phyloP scores from a whole-genome alignment of 2,113 vertebrate species.

The Speoplatyrhinus poulsoni region DNA sequence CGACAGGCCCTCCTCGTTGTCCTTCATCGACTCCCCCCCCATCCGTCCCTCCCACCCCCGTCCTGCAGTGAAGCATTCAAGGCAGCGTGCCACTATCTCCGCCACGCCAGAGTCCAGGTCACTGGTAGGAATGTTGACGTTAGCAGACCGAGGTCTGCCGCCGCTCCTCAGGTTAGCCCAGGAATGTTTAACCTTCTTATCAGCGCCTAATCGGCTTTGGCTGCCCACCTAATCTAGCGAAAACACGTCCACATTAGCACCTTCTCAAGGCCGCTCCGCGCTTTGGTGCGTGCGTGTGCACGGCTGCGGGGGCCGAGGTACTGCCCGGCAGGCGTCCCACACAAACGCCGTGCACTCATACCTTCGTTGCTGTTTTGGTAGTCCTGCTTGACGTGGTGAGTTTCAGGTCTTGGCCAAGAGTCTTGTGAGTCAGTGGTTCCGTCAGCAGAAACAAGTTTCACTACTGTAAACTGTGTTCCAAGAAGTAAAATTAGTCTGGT shows the following conservation, averaged over 20 bases:
- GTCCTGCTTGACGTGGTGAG: conserved; percentile 6
- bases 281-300: conserved; percentile 47
- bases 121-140: background rate
- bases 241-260: conserved; percentile 81
- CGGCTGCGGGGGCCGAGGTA: background rate
- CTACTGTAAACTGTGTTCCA: conserved; percentile 66
- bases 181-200: conserved; percentile 29
- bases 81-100: background rate
- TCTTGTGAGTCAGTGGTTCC: conserved; percentile 43
- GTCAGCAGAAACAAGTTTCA: conserved; percentile 72
- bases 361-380: background rate
- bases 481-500: conserved; percentile 53
- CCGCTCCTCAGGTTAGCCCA: conserved; percentile 1
- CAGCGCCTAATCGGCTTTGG: conserved; percentile 59
- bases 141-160: background rate
- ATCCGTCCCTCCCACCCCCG: background rate
- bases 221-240: conserved; percentile 84
- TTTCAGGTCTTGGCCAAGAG: conserved; percentile 44
- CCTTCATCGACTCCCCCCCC: conserved; percentile 17
- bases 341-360: background rate
- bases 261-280: conserved; percentile 72
- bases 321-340: background rate
- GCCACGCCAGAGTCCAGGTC: no score
- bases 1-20: conserved; percentile 38
- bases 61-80: background rate